Percentiles rank a stretch among this genome's conserved stretches.
Evolutionary conservation across 2,888 invertebrate species (phyloP).

Genomic region (Rhagophthalmus giganteus): DNA sequence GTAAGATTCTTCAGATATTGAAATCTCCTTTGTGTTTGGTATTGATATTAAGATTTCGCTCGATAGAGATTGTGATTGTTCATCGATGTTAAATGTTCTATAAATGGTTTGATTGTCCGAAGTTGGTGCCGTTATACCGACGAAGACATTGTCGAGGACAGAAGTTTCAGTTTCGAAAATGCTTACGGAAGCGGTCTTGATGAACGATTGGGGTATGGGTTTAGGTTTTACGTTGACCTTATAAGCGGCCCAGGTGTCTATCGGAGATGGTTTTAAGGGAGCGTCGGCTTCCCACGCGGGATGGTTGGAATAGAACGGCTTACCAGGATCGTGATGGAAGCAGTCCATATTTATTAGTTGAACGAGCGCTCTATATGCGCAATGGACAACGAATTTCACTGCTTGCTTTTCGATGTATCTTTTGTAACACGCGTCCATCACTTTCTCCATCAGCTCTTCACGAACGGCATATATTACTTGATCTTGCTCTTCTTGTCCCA

Average conservation of each 20-base stretch:
- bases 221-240: too few species aligned
- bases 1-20: too few species aligned
- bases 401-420: constrained; percentile 55
- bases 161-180: too few species aligned
- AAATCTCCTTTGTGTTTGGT: too few species aligned
- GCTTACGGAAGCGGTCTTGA: too few species aligned
- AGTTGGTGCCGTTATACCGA: too few species aligned
- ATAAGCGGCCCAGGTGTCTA: constrained; percentile 24
- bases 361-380: constrained; percentile 56
- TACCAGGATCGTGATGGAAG: constrained; percentile 58
- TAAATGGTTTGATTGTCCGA: too few species aligned
- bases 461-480: constrained; percentile 55
- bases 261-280: constrained; percentile 13
- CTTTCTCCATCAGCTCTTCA: constrained; percentile 56
- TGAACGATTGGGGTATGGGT: too few species aligned
- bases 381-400: constrained; percentile 52
- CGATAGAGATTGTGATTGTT: too few species aligned
- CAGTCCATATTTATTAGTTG: constrained; percentile 57
- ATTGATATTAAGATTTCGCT: too few species aligned
- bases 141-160: too few species aligned
- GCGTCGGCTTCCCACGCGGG: constrained; percentile 15
- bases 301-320: constrained; percentile 52
- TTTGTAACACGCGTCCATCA: constrained; percentile 49
- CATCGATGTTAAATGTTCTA: too few species aligned
- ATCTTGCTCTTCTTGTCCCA: constrained; percentile 57